phyloP scores from a whole-genome alignment of 2,113 vertebrate genomes.

The Athene cunicularia region DNA sequence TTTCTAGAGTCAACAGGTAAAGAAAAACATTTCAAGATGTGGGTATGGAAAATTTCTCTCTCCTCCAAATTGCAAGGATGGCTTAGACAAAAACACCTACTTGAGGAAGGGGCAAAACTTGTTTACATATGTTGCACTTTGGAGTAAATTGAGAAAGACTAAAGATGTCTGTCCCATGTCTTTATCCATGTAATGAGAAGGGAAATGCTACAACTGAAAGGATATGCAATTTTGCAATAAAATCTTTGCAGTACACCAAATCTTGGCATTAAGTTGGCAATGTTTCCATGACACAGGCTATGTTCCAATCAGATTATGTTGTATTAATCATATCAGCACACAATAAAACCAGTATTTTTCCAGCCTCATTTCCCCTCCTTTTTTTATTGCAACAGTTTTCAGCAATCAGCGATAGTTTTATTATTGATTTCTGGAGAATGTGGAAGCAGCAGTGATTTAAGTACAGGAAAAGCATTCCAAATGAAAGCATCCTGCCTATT shows the following conservation, averaged over 20 bases:
- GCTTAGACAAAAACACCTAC: not conserved
- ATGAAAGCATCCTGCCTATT: not conserved
- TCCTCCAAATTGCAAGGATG: not conserved
- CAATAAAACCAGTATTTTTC: not conserved
- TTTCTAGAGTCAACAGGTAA: not conserved
- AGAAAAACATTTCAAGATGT: not conserved
- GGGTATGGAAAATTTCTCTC: not conserved
- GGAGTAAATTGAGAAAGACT: not conserved
- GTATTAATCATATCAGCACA: slow-evolving; percentile 16
- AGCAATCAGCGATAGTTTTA: not conserved
- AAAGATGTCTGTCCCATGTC: not conserved
- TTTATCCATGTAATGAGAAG: not conserved
- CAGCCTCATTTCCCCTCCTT: not conserved
- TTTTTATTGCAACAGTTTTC: slow-evolving; percentile 2
- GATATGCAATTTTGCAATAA: slow-evolving; percentile 15
- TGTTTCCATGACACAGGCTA: not conserved
- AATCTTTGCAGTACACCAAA: not conserved
- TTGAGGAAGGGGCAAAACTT: slow-evolving; percentile 19
- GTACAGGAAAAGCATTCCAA: not conserved
- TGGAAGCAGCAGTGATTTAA: not conserved
- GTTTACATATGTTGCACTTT: not conserved
- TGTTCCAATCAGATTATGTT: not conserved
- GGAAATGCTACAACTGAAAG: not conserved
- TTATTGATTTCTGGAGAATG: not conserved
- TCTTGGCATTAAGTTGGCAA: not conserved